Percentiles rank a stretch among this genome's conserved stretches.
phyloP scores from a whole-genome alignment of 35 echinoderm and acorn worm genomes.

The Diadema setosum region DNA sequence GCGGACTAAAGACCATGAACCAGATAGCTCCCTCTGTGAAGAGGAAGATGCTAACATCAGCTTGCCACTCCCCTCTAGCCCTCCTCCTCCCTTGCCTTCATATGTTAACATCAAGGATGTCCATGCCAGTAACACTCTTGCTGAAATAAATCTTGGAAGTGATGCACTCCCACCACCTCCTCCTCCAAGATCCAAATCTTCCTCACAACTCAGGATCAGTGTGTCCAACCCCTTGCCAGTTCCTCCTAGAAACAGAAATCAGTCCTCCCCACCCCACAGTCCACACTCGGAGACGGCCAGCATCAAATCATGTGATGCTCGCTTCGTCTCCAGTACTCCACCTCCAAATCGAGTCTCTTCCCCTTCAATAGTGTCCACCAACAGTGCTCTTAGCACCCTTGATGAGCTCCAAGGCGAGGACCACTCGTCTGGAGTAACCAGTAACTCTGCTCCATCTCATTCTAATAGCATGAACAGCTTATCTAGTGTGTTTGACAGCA shows the following conservation, averaged over 20 bases:
- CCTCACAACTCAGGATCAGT: background rate
- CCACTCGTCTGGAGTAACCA: conserved; percentile 11
- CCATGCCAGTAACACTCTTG: background rate
- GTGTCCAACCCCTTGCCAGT: conserved; percentile 11
- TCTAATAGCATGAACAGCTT: conserved; percentile 23
- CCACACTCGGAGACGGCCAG: conserved; percentile 14
- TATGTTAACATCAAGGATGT: conserved; percentile 13
- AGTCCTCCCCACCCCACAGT: background rate
- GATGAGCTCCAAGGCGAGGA: background rate
- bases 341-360: background rate
- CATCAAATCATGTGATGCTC: background rate
- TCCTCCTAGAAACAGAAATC: background rate
- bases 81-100: conserved; percentile 40
- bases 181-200: background rate
- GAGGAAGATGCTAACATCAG: background rate
- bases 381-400: background rate
- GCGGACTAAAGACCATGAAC: background rate
- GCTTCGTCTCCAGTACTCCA: background rate
- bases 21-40: background rate
- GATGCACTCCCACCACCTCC: background rate
- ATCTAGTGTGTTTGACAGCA: background rate
- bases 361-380: background rate
- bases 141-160: background rate
- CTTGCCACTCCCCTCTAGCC: background rate
- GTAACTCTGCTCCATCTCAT: conserved; percentile 34